Percentiles rank a stretch among this genome's conserved stretches.
Evolutionary conservation across 2,797 vertebrate genomes (phyloP).

Genomic region (Crenichthys baileyi): DNA sequence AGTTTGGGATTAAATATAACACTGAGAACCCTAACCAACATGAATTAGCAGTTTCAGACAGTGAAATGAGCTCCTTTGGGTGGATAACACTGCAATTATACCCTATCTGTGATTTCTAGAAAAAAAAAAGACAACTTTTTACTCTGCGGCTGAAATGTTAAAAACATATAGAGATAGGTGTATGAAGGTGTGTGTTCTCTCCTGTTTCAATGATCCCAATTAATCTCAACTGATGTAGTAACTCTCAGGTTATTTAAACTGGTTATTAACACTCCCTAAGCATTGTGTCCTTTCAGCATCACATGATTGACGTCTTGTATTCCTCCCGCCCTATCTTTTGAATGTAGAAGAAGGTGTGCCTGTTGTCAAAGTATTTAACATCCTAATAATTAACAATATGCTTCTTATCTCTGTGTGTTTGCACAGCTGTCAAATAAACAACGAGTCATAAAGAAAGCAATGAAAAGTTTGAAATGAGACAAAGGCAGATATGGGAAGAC

Average conservation of each 20-base stretch:
- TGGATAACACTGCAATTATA: background rate
- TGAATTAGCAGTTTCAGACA: background rate
- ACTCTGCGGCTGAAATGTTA: background rate
- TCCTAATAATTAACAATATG: slow-evolving; percentile 67
- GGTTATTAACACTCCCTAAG: slow-evolving; percentile 56
- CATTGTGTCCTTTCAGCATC: slow-evolving; percentile 59
- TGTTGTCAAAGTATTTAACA: slow-evolving; percentile 61
- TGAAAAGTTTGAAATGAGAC: slow-evolving; percentile 39
- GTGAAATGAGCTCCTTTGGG: background rate
- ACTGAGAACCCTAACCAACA: background rate
- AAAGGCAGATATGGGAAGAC: slow-evolving; percentile 32
- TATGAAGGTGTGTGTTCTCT: slow-evolving; percentile 26
- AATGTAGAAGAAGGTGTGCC: slow-evolving; percentile 53
- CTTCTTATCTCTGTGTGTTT: slow-evolving; percentile 63
- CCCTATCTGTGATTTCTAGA: background rate
- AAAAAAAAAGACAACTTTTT: background rate
- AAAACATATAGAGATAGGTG: slow-evolving; percentile 26
- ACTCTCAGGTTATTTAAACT: slow-evolving; percentile 60
- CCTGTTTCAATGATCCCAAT: slow-evolving; percentile 51
- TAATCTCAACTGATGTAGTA: slow-evolving; percentile 48
- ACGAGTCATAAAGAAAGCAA: slow-evolving; percentile 56
- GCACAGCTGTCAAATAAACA: slow-evolving; percentile 66
- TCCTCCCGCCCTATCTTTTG: slow-evolving; percentile 20
- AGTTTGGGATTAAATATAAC: background rate
- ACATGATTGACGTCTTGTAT: slow-evolving; percentile 45